These are phyloP conservation scores for Neocrepidodera transversa DNA, from an alignment of 2,888 invertebrate species.

Conservation along the genomic window DNA sequence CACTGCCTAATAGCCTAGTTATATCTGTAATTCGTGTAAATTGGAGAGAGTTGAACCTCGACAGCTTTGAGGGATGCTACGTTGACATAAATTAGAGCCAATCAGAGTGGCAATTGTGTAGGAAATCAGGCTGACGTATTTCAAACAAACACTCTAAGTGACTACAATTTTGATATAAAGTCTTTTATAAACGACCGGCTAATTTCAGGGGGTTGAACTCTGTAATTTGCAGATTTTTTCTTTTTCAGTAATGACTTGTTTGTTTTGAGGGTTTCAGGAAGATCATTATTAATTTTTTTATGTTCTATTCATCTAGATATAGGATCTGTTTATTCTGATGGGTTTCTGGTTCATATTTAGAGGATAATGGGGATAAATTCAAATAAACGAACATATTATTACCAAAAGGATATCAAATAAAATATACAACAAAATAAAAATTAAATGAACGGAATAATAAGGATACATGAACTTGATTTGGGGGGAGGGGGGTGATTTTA, in stretches of 20 bases:
- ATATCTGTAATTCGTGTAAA: slow-evolving; percentile 26
- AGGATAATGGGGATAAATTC: no score
- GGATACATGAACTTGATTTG: no score
- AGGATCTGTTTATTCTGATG: no score
- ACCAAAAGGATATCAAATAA: no score
- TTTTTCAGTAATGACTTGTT: slow-evolving; percentile 18
- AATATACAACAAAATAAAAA: no score
- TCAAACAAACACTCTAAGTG: slow-evolving; percentile 26
- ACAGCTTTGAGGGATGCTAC: background rate
- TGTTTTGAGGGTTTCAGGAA: slow-evolving; percentile 14
- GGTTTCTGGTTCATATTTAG: no score
- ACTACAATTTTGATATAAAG: slow-evolving; percentile 24
- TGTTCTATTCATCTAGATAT: background rate
- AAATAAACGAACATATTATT: no score
- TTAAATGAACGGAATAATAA: no score
- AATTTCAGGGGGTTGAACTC: slow-evolving; percentile 13
- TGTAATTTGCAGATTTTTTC: slow-evolving; percentile 5
- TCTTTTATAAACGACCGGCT: slow-evolving; percentile 26
- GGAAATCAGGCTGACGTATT: slow-evolving; percentile 24
- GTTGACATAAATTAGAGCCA: slow-evolving; percentile 31
- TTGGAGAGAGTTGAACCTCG: slow-evolving; percentile 23
- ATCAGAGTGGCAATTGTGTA: slow-evolving; percentile 30
- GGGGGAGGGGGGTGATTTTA: no score
- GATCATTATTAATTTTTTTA: slow-evolving; percentile 8
- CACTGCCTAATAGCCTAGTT: slow-evolving; percentile 2